phyloP scores from a whole-genome alignment of 2,797 vertebrate genomes.

The Halcyon chelicuti region DNA sequence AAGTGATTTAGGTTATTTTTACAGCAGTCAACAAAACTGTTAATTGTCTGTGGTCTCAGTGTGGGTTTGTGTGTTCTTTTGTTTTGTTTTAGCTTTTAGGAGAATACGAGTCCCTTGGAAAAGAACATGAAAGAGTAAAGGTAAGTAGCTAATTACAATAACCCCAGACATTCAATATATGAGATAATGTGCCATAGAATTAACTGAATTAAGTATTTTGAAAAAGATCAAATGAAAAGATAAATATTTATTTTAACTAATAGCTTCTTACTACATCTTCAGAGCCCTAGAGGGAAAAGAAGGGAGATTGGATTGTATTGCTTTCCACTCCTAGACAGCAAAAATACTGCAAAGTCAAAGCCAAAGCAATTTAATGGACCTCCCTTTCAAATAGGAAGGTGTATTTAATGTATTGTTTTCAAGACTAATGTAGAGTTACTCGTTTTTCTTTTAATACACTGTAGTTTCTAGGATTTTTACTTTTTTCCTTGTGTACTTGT shows the following conservation, averaged over 20 bases:
- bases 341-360: background rate
- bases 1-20: background rate
- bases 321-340: background rate
- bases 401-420: background rate
- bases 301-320: background rate
- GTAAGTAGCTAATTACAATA: slow-evolving; percentile 70
- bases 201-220: background rate
- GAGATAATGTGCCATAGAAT: background rate
- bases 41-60: background rate
- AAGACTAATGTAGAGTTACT: background rate
- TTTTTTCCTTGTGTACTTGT: slow-evolving; percentile 33
- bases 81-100: slow-evolving; percentile 84
- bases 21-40: background rate
- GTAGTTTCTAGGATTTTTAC: background rate
- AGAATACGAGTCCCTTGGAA: slow-evolving; percentile 90
- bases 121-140: slow-evolving; percentile 90
- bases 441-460: background rate
- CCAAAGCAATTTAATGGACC: background rate
- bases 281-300: background rate
- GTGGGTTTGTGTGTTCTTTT: background rate
- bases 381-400: background rate
- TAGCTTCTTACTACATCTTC: background rate
- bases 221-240: background rate
- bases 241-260: background rate
- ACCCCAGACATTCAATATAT: background rate